phyloP scores from a whole-genome alignment of 2,888 invertebrate genomes.

The Chaitophorus viminalis region DNA sequence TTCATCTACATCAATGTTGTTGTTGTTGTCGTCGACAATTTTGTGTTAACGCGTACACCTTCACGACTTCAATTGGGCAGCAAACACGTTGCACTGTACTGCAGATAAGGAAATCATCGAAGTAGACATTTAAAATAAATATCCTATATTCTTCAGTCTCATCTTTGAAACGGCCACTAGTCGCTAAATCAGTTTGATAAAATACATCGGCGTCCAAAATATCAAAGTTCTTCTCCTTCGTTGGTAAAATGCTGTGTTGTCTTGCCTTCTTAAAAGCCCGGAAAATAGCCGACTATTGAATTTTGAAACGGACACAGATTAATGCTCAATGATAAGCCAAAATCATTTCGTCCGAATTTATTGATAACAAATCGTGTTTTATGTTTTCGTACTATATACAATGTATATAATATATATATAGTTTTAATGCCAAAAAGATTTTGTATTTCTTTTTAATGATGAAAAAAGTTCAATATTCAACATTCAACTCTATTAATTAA shows the following conservation, averaged over 20 bases:
- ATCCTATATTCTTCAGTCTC: neutral
- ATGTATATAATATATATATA: neutral
- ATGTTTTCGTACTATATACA: neutral
- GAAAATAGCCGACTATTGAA: neutral
- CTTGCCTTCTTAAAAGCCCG: neutral
- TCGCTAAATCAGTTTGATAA: slow-evolving; percentile 19
- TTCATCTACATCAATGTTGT: too few species aligned
- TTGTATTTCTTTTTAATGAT: neutral
- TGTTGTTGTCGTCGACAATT: neutral
- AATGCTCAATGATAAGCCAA: neutral
- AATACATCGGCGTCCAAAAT: slow-evolving; percentile 9
- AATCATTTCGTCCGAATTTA: neutral
- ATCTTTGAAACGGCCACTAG: neutral
- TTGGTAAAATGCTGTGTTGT: neutral
- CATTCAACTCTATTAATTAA: too few species aligned
- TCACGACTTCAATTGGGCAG: too few species aligned
- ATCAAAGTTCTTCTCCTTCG: neutral
- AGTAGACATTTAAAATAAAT: neutral
- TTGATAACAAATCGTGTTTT: neutral
- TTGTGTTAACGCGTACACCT: neutral
- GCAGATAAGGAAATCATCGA: neutral
- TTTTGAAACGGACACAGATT: neutral
- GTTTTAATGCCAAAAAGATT: neutral
- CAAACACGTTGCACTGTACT: neutral
- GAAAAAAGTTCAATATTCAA: too few species aligned